phyloP scores from a whole-genome alignment of 2,888 invertebrate genomes.

The Agrochola macilenta region DNA sequence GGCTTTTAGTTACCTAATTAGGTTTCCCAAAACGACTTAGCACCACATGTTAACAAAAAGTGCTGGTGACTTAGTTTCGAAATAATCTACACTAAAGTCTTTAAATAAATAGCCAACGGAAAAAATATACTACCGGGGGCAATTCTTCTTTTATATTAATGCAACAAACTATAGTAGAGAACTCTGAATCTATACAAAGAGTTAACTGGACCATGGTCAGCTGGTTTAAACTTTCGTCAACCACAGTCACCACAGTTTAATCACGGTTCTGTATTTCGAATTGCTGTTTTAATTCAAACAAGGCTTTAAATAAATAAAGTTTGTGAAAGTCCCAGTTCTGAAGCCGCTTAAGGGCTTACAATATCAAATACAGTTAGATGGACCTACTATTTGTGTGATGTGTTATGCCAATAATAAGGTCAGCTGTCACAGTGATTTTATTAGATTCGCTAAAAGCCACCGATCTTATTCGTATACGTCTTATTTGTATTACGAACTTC shows the following conservation, averaged over 20 bases:
- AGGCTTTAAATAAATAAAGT: constrained; percentile 16
- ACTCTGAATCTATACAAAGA: constrained; percentile 1
- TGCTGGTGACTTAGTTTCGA: not conserved
- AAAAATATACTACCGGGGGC: not conserved
- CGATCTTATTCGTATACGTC: not conserved
- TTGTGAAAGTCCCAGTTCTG: not conserved
- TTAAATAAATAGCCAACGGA: not conserved
- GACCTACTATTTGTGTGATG: not conserved
- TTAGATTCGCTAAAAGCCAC: not conserved
- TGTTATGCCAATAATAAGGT: not conserved
- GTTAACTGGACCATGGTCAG: not conserved
- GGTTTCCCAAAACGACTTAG: not conserved
- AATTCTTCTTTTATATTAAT: not conserved
- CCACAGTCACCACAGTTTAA: constrained; percentile 9
- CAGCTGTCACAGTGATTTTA: not conserved
- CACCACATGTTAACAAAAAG: not conserved
- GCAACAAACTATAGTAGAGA: not conserved
- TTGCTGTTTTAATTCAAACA: constrained; percentile 3
- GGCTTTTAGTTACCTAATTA: not conserved
- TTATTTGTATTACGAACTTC: not conserved
- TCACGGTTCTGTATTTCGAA: constrained; percentile 5
- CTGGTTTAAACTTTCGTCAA: constrained; percentile 5
- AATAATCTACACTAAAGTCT: not conserved
- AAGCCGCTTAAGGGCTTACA: not conserved
- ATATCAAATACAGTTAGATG: not conserved